Base-by-base conservation (phyloP, 92 coral and sea anemone genomes). In the Umimayanthus kanabou region DNA sequence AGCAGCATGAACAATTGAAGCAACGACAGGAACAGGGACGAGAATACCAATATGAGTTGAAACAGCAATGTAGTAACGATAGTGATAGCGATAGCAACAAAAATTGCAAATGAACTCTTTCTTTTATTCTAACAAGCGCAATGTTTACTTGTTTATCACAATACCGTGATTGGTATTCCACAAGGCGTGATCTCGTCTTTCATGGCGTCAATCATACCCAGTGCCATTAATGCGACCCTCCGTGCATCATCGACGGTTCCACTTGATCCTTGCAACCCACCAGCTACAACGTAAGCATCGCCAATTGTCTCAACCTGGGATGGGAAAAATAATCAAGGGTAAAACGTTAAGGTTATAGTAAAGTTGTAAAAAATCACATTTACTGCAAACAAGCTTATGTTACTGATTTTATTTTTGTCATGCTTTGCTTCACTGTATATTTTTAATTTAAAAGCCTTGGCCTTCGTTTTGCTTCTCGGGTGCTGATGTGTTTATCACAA, bases 281-380 rank as follows among this genome's bases (percentile, higher is more conserved):
- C 96, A 25, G 98, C 97, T 4, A 95, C 96, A 37, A 95, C 98
- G 77, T 95, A 95, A 42, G 98, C 98, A 83, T 95, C 96, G 13
- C 98, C 96, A 77, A 95, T 94, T 2, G 98, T 95, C 90, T 95
- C 96, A 26, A 94, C 94, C 96, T 95, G 45, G 2, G 8, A 53
- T 61, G 58, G 58, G 58, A 53, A 9, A 53, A 14, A 0, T 53
- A 53, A 14, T 53, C 58, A 53, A 53, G 58, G 18, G 2, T 10
- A 53, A 53, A 50, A 53, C 0, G 18, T 53, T 53, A 53, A 1
- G 18, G 3, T 53, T 11, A 11, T 11, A 14, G 18, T 53, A 53
- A 53, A 10, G 18, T 53, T 53, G 18, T 10, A 11, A 10, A 53
- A 10, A 53, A 16, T 53, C 4, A 53, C 18, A 2, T 53, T 47